Percentiles rank a stretch among this genome's conserved stretches.
These are phyloP conservation scores for Eidolon dupreanum DNA, from an alignment of 2,797 vertebrate genomes.

Conservation along the genomic window DNA sequence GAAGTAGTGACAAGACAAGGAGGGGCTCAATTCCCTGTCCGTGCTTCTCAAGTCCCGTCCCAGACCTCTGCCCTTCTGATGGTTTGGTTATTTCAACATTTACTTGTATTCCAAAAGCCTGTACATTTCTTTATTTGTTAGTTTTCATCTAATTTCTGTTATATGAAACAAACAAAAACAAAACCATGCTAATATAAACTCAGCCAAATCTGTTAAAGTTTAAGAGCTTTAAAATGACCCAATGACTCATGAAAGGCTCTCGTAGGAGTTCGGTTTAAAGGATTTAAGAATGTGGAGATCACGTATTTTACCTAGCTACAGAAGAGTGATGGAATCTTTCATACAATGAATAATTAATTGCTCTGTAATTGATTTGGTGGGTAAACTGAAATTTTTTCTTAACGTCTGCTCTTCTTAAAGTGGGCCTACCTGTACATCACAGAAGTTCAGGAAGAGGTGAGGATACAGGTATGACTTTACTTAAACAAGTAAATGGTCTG, in stretches of 20 bases:
- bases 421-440: not conserved
- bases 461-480: not conserved
- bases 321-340: not conserved
- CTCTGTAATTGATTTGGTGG: not conserved
- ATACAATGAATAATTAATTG: not conserved
- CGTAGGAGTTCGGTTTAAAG: not conserved
- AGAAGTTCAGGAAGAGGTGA: not conserved
- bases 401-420: not conserved
- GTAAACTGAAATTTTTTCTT: not conserved
- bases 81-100: not conserved
- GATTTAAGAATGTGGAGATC: not conserved
- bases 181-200: not conserved
- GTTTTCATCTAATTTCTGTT: not conserved
- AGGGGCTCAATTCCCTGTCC: not conserved
- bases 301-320: not conserved
- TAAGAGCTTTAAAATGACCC: not conserved
- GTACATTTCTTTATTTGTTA: not conserved
- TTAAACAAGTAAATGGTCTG: not conserved
- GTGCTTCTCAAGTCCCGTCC: not conserved
- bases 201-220: not conserved
- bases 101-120: conserved; percentile 13
- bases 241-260: not conserved
- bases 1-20: not conserved
- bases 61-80: not conserved
- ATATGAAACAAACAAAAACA: not conserved